Percentiles rank a stretch among this genome's conserved stretches.
phyloP scores from a whole-genome alignment of 2,797 vertebrate species.

The Monodelphis domestica region DNA sequence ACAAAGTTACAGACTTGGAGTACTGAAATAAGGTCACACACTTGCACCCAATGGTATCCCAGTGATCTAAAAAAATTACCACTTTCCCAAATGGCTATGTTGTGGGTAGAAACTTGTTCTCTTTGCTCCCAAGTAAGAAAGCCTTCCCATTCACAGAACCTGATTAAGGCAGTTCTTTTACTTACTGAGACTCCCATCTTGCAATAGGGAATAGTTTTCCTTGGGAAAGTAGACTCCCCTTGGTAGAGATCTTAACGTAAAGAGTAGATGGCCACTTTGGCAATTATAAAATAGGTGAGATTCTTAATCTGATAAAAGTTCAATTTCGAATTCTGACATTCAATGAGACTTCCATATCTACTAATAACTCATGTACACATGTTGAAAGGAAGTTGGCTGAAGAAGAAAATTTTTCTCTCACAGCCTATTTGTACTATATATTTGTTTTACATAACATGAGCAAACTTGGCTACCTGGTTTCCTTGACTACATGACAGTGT shows the following conservation, averaged over 20 bases:
- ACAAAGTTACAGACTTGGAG: not conserved
- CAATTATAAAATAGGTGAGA: not conserved
- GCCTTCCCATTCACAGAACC: not conserved
- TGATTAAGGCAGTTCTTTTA: not conserved
- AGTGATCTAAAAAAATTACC: not conserved
- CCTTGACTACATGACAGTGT: not conserved
- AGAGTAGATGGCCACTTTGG: not conserved
- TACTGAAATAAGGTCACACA: not conserved
- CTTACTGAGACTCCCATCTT: not conserved
- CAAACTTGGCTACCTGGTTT: not conserved
- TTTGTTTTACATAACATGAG: not conserved
- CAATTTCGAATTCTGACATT: not conserved
- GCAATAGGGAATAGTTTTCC: not conserved
- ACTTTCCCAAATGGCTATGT: not conserved
- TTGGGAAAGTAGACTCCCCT: not conserved
- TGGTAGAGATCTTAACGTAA: not conserved
- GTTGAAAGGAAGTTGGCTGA: not conserved
- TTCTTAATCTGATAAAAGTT: not conserved
- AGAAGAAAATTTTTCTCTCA: not conserved
- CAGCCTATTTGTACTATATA: not conserved
- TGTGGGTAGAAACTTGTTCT: not conserved
- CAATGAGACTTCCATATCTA: not conserved
- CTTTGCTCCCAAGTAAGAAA: not conserved
- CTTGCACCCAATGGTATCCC: not conserved
- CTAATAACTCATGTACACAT: not conserved